phyloP scores from a whole-genome alignment of 2,888 invertebrate species.

The Trachelus stipa region DNA sequence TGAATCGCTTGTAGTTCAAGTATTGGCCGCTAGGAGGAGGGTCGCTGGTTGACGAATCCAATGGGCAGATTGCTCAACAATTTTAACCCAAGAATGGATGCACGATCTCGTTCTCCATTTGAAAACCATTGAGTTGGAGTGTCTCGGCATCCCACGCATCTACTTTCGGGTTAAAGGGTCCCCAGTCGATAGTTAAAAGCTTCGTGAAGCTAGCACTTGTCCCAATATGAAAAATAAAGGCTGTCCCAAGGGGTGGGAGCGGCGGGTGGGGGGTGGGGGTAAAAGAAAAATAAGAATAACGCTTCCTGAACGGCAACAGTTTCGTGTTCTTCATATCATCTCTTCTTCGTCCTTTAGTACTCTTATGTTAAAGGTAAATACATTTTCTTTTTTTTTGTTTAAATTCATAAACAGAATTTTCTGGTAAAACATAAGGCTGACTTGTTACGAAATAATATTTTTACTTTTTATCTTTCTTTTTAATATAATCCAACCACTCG shows the following conservation, averaged over 20 bases:
- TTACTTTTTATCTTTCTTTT: background rate
- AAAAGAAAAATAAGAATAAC: background rate
- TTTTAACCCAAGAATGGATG: background rate
- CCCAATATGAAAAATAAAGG: background rate
- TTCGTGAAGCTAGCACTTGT: background rate
- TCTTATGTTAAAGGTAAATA: too few relatives aligned
- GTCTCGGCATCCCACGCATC: too few relatives aligned
- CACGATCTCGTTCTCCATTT: too few relatives aligned
- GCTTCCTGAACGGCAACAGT: background rate
- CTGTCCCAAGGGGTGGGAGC: background rate
- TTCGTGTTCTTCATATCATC: background rate
- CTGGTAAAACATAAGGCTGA: too few relatives aligned
- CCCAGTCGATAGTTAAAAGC: background rate
- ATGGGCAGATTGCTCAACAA: background rate
- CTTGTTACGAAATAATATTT: background rate
- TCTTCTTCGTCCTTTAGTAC: background rate
- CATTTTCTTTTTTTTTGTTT: background rate
- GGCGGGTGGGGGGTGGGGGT: too few relatives aligned
- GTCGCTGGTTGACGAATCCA: background rate
- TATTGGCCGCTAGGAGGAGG: background rate
- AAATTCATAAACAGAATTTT: background rate
- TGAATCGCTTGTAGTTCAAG: background rate
- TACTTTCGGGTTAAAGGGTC: background rate
- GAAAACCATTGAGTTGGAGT: too few relatives aligned
- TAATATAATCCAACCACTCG: background rate